Percentiles rank a stretch among this genome's conserved stretches.
Evolutionary conservation across 2,113 vertebrate genomes (phyloP).

Genomic region (Dipodomys stephensi): DNA sequence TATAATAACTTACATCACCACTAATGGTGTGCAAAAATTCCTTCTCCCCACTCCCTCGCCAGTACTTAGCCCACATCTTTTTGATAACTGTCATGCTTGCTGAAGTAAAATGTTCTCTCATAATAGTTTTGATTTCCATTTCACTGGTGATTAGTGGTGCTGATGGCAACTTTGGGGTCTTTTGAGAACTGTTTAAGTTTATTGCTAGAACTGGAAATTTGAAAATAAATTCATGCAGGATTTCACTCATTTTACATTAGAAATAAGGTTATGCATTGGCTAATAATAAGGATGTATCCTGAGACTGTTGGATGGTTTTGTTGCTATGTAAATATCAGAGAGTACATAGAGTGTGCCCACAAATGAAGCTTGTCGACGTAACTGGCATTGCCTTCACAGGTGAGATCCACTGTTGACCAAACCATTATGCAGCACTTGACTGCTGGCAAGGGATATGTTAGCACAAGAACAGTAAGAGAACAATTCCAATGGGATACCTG

Average conservation of each 20-base stretch:
- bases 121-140: background rate
- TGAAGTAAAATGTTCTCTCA: background rate
- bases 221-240: background rate
- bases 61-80: background rate
- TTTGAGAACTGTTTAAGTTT: background rate
- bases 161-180: background rate
- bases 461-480: background rate
- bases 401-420: background rate
- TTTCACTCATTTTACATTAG: background rate
- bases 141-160: background rate
- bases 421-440: background rate
- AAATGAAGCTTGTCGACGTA: no score
- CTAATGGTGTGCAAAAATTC: background rate
- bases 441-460: background rate
- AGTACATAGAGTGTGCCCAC: no score
- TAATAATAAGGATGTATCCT: no score
- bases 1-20: no score
- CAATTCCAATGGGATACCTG: background rate
- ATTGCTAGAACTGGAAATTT: background rate
- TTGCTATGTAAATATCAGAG: background rate
- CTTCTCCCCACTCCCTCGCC: background rate
- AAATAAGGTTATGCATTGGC: background rate
- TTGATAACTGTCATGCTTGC: background rate
- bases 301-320: background rate
- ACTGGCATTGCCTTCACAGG: background rate